phyloP scores from a whole-genome alignment of 2,888 invertebrate species.

The Thera britannica region DNA sequence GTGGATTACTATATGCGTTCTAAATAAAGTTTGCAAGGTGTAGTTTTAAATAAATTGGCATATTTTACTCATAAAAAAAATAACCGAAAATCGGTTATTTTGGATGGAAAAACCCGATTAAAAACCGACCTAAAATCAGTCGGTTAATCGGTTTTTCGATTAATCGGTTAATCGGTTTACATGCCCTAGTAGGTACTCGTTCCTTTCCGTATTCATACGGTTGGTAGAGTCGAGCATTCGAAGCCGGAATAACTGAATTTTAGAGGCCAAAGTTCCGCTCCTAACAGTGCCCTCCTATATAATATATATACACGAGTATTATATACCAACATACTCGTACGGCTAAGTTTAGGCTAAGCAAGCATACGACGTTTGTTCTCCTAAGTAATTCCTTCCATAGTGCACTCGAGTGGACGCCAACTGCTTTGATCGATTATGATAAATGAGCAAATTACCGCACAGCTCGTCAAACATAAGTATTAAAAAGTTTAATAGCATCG shows the following conservation, averaged over 20 bases:
- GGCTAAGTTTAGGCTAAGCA: conserved; percentile 16
- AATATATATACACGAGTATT: neutral
- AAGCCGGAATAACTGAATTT: conserved; percentile 24
- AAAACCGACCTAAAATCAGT: too few species aligned
- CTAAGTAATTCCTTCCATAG: conserved; percentile 28
- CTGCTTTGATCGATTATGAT: conserved; percentile 36
- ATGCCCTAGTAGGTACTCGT: too few species aligned
- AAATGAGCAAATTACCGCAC: conserved; percentile 20
- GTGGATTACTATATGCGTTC: too few species aligned
- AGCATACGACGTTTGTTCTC: conserved; percentile 23
- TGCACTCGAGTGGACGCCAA: conserved; percentile 37
- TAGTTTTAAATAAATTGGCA: too few species aligned
- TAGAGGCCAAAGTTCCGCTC: conserved; percentile 8
- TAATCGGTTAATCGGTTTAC: too few species aligned
- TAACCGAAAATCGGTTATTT: too few species aligned
- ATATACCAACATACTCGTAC: conserved; percentile 8
- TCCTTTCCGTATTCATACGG: neutral
- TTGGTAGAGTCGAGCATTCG: conserved; percentile 8
- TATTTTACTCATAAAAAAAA: too few species aligned
- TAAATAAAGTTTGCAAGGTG: too few species aligned
- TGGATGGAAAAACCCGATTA: too few species aligned
- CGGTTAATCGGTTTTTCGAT: too few species aligned
- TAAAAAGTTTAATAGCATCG: conserved; percentile 10
- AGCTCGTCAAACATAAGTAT: conserved; percentile 2
- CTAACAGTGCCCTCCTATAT: neutral